phyloP scores from a whole-genome alignment of 1,140 invertebrate genomes.

The Drosophila obscura region DNA sequence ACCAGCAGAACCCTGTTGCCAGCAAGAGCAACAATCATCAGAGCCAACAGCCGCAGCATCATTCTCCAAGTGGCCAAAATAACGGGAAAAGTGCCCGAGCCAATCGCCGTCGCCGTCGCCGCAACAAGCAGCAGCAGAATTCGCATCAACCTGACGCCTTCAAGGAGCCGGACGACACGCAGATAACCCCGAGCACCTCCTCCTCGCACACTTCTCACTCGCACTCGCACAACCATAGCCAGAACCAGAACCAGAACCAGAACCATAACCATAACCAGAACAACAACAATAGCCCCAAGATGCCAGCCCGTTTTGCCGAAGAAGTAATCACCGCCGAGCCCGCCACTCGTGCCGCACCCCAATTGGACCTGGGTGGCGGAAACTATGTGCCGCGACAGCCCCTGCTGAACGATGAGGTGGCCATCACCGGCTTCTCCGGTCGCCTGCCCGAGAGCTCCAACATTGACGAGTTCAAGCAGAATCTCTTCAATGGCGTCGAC shows the following conservation, averaged over 20 bases:
- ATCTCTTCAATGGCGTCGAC: constrained; percentile 93
- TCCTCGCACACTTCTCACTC: constrained; percentile 28
- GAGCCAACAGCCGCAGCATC: constrained; percentile 28
- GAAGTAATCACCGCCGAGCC: constrained; percentile 75
- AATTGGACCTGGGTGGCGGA: constrained; percentile 77
- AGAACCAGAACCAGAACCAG: constrained; percentile 11
- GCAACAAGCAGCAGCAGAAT: constrained; percentile 75
- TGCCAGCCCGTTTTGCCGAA: constrained; percentile 83
- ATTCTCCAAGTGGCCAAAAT: constrained; percentile 56
- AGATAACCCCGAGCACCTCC: constrained; percentile 74
- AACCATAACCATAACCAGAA: constrained; percentile 22
- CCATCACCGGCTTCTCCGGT: constrained; percentile 95
- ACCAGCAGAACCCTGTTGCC: constrained; percentile 68
- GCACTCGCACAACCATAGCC: constrained; percentile 22
- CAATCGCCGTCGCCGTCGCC: constrained; percentile 72
- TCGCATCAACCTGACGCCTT: constrained; percentile 71
- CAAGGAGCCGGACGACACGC: constrained; percentile 45
- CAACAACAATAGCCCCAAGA: constrained; percentile 41
- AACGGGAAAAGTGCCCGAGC: constrained; percentile 69
- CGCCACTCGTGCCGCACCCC: constrained; percentile 63
- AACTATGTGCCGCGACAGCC: constrained; percentile 63
- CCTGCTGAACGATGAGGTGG: constrained; percentile 89
- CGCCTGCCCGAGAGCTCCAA: constrained; percentile 94
- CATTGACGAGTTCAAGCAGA: constrained; percentile 94
- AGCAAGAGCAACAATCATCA: constrained; percentile 49